Base-by-base conservation (phyloP, 2,113 vertebrate species). In the Heterotis niloticus region DNA sequence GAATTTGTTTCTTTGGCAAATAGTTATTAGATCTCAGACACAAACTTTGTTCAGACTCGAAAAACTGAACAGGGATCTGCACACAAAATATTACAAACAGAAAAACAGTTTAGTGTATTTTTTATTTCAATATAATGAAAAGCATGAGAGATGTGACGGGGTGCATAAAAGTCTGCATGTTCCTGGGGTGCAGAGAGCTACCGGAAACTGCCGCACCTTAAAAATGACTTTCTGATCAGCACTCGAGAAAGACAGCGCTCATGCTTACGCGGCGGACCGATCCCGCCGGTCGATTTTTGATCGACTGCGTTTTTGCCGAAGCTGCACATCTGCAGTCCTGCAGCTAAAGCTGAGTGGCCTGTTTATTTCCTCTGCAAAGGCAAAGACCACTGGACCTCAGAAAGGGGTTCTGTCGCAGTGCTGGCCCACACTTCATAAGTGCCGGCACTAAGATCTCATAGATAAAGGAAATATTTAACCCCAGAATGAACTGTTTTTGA, bases 391-490 rank as follows among this genome's bases (percentile, higher is more conserved):
- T 24, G 76, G 57, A 59, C 72, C 83, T 78, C 70, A 57, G 52
- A 29, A 24, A 76, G 62, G 70, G 59, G 82, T 78, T 77, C 81
- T 83, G 83, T 84, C 77, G 84, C 79, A 85, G 82, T 88, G 81
- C 74, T 69, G 56, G 86, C 83, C 82, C 88, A 88, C 85, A 85
- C 87, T 86, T 88, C 76, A 85, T 80, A 85, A 84, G 86, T 82
- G 81, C 86, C 86, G 34, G 34, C 34, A 7, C 34, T 44, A 7
- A 89, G 89, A 91, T 91, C 89, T 81, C 82, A n/a, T 79, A 87
- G 90, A 90, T 90, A 91, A 89, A 86, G 75, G 69, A 90, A 88
- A 86, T 86, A 91, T 91, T 85, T 90, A 88, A 91, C 91, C 91
- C 83, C 70, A 80, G 80, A 64, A 16, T 92, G 92, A 93, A 91